These are phyloP conservation scores for Sebastes flavidus DNA, from an alignment of 2,797 vertebrate species.

Conservation along the genomic window DNA sequence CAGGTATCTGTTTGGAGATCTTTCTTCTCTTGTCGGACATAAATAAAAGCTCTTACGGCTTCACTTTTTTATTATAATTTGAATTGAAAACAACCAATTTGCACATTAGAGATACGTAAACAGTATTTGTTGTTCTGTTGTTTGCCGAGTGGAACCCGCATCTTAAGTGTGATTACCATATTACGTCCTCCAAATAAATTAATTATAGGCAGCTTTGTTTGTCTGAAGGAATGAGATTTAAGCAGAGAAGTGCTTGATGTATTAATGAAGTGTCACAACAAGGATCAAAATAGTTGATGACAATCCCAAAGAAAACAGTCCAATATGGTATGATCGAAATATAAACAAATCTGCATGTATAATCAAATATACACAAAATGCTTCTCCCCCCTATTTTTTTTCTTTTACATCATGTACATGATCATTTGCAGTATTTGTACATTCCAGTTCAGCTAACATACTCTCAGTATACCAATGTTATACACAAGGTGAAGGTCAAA, in stretches of 20 bases:
- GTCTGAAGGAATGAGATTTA: slow-evolving; percentile 4
- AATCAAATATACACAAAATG: background rate
- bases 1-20: background rate
- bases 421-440: background rate
- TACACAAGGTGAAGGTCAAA: background rate
- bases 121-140: slow-evolving; percentile 6
- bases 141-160: background rate
- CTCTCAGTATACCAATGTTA: background rate
- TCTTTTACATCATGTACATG: background rate
- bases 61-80: slow-evolving; percentile 16
- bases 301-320: background rate
- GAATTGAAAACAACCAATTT: slow-evolving; percentile 21
- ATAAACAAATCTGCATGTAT: background rate
- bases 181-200: slow-evolving; percentile 27
- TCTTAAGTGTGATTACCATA: slow-evolving; percentile 31
- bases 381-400: background rate
- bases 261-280: background rate
- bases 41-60: slow-evolving; percentile 33
- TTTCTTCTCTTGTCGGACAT: slow-evolving; percentile 5
- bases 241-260: background rate
- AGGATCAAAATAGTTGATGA: background rate
- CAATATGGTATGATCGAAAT: background rate
- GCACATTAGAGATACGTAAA: slow-evolving; percentile 9
- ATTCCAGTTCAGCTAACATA: background rate
- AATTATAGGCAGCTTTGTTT: slow-evolving; percentile 18